Base-by-base conservation (phyloP, 2,113 vertebrate genomes). In the Tetrao urogallus region DNA sequence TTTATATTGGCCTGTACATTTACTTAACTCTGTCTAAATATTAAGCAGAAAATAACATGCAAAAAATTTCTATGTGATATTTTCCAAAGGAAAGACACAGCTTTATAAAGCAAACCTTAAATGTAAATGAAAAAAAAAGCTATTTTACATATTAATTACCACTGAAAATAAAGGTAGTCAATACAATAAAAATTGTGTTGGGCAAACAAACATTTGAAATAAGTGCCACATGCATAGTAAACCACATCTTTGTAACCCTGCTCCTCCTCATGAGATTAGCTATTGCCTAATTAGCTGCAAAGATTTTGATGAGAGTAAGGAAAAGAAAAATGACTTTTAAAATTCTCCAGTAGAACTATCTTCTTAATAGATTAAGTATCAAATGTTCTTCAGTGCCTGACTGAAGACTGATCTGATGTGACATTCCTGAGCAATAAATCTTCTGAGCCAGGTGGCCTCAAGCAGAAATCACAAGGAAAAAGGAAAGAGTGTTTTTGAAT, bases 401-500 rank as follows among this genome's bases (percentile, higher is more conserved):
- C 18, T 80, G n/a, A 89, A 58, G 45, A 45, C 14, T 67, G 72
- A 66, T 77, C 32, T 64, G 42, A 60, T 56, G 6, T 42, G 69
- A 56, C 56, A 32, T 58, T 91, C 16, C 34, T 64, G 11, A 52
- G 56, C 50, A 88, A 50, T 36, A 60, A 66, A 77, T 42, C 18
- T 89, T 42, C 28, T 77, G 21, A 91, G 28, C 8, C 11, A 74
- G 57, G 52, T 84, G 20, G 30, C 61, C 88, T 92, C 66, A 72
- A 79, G 63, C 32, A 89, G 47, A 94, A 92, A 91, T 75, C 8
- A 43, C 10, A 60, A 58, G 60, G 16, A 21, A 92, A 81, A 88
- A 24, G 4, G 32, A 79, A 40, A 65, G 2, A 9, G 10, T 9
- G 3, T 10, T 82, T 87, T 79, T 84, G 61, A 73, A 17, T 87